Conservation (phyloP, 1,140 invertebrate species). For the Portunus trituberculatus region DNA sequence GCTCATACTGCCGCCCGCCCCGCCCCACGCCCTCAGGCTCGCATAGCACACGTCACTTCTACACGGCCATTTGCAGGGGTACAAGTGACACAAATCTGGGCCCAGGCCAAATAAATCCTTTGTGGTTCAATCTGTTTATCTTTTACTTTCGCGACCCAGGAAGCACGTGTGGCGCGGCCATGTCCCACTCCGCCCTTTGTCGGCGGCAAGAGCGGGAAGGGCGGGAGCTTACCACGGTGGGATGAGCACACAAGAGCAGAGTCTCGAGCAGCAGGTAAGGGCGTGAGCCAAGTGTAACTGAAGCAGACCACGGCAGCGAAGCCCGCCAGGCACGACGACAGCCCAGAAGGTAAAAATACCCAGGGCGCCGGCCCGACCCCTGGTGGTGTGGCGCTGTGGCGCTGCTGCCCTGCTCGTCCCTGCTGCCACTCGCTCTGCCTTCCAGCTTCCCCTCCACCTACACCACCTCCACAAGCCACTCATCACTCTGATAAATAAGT, state of each 20-base stretch:
- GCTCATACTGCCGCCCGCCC: constrained; percentile 72
- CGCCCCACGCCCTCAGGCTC: constrained; percentile 47
- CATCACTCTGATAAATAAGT: background rate
- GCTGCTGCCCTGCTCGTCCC: background rate
- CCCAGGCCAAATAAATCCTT: constrained; percentile 55
- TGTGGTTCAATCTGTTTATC: constrained; percentile 63
- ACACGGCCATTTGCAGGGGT: constrained; percentile 62
- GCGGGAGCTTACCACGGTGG: background rate
- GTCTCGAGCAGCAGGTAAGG: constrained; percentile 67
- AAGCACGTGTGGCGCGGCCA: background rate
- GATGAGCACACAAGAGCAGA: constrained; percentile 30
- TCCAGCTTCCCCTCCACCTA: background rate
- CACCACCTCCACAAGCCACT: background rate
- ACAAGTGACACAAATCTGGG: constrained; percentile 58
- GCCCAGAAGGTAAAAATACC: constrained; percentile 66
- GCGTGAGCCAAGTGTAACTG: constrained; percentile 71
- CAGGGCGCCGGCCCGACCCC: constrained; percentile 55
- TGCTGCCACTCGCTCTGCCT: background rate
- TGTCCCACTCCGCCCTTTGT: background rate
- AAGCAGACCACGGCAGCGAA: constrained; percentile 61
- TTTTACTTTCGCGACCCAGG: constrained; percentile 39
- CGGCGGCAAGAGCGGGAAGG: background rate
- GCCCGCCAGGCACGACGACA: constrained; percentile 57
- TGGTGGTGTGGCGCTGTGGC: background rate
- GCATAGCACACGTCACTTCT: constrained; percentile 61